Evolutionary conservation across 1,140 invertebrate genomes (phyloP), one percentile per base, ranked within the genome.

Genomic region (Drosophila rufa): DNA sequence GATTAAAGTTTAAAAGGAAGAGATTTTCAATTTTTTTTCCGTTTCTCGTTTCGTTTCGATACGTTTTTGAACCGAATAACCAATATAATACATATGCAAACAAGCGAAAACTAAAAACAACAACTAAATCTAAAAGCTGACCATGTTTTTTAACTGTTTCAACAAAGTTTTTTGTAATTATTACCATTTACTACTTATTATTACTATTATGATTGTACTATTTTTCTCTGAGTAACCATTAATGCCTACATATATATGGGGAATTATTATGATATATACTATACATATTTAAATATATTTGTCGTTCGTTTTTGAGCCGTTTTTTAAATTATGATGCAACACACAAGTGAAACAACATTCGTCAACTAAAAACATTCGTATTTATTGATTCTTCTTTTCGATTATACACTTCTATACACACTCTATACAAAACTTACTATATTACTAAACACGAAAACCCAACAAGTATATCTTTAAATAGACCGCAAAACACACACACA

Each of bases 331-430:
- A 73, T 65, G 33, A 73, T 65, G 43, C 59, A 70, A 25, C 22
- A 75, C 68, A 64, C 68, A 64, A 48, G 74, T 71, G 61, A 81
- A 84, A 82, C 85, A 81, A 82, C 85, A 85, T 85, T 85, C 82
- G 82, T 85, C 89, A 79, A 89, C 77, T 87, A 84, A 75, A 79
- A 81, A 90, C 84, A 89, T 84, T 90, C 85, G 84, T 90, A 89
- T 90, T 84, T 90, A 90, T 89, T 89, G 59, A 73, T 90, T 69
- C 59, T 90, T 75, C 59, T 69, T 67, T 86, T 70, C 76, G 81
- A 80, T 81, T 77, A 76, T 77, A 77, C 56, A 77, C 80, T 79
- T 38, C 14, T 15, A 55, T 19, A 89, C 66, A 85, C 48, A 76
- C 33, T 38, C 73, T 55, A 76, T 50, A 66, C 33, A 55, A 38